phyloP scores from a whole-genome alignment of 2,888 invertebrate genomes.

The Netelia inedita region DNA sequence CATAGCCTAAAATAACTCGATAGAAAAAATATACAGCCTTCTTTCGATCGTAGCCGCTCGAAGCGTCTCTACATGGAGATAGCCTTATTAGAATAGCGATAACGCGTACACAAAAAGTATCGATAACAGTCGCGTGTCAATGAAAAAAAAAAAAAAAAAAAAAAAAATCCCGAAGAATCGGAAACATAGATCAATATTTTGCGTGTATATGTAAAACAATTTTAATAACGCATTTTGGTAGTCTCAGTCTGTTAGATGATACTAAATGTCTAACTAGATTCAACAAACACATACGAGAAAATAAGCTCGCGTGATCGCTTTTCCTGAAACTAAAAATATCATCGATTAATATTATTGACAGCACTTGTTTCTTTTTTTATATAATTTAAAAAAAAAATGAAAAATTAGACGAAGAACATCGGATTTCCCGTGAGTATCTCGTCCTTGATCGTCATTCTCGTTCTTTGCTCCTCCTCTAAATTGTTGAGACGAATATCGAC shows the following conservation, averaged over 20 bases:
- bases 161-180: not conserved
- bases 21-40: not conserved
- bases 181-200: too few species aligned
- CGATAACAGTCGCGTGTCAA: not conserved
- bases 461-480: conserved; percentile 86
- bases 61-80: not conserved
- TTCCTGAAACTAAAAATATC: conserved; percentile 25
- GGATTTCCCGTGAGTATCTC: conserved; percentile 86
- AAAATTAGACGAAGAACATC: conserved; percentile 90
- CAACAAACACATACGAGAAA: conserved; percentile 5
- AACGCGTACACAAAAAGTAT: not conserved
- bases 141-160: not conserved
- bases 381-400: not conserved
- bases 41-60: not conserved
- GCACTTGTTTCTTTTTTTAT: not conserved
- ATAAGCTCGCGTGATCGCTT: not conserved
- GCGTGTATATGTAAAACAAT: too few species aligned
- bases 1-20: not conserved
- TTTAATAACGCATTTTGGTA: not conserved
- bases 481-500: conserved; percentile 85
- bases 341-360: conserved; percentile 26
- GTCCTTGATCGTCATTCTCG: conserved; percentile 86
- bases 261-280: not conserved
- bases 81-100: not conserved
- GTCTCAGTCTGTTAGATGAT: not conserved